Percentiles rank a stretch among this genome's conserved stretches.
Evolutionary conservation across 2,797 vertebrate genomes (phyloP).

Genomic region (Tokudaia tokunoshimensis): DNA sequence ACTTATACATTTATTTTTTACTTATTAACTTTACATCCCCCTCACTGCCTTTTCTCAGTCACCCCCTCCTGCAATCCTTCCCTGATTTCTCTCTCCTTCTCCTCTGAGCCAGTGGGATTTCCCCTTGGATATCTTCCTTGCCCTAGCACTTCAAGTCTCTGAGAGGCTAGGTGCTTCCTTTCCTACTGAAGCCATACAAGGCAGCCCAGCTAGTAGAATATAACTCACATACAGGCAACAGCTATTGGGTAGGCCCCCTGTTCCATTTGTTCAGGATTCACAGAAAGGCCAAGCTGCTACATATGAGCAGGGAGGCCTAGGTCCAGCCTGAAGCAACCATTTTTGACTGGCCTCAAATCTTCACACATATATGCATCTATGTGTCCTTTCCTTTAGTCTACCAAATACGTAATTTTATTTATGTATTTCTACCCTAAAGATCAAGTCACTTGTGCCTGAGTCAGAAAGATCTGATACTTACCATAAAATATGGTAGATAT

Average conservation of each 20-base stretch:
- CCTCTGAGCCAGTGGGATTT: background rate
- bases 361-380: background rate
- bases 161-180: background rate
- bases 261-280: background rate
- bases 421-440: background rate
- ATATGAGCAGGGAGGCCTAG: background rate
- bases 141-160: background rate
- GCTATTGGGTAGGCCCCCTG: background rate
- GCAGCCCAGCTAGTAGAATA: background rate
- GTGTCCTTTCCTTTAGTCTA: background rate
- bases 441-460: background rate
- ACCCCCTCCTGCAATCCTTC: background rate
- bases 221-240: background rate
- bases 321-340: background rate
- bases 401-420: background rate
- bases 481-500: background rate
- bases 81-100: background rate
- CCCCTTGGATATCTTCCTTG: background rate
- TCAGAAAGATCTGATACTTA: background rate
- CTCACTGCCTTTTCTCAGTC: background rate
- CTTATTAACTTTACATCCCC: background rate
- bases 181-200: background rate
- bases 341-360: background rate
- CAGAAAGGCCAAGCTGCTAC: background rate
- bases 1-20: background rate